Evolutionary conservation across 2,113 vertebrate genomes (phyloP).

Genomic region (Thalassoma bifasciatum): DNA sequence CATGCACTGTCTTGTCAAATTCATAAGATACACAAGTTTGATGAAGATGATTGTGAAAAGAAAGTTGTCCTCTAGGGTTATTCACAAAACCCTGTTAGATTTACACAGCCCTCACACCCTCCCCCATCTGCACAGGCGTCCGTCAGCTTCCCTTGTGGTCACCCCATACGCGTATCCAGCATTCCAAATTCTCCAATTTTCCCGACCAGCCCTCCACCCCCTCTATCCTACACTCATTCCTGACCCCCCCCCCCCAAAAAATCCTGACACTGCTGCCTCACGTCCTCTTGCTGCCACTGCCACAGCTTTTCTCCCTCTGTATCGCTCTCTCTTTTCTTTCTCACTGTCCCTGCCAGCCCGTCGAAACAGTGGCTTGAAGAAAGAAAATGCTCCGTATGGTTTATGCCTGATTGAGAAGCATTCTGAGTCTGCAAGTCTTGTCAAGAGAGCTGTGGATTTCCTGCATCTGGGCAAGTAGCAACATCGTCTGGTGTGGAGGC

Average conservation of each 20-base stretch:
- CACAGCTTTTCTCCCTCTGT: constrained; percentile 63
- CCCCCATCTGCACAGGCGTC: constrained; percentile 78
- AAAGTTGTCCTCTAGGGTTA: not conserved
- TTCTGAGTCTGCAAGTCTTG: constrained; percentile 41
- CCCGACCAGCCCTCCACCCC: constrained; percentile 30
- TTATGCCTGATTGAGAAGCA: constrained; percentile 46
- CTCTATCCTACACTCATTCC: constrained; percentile 49
- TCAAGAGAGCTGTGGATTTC: constrained; percentile 38
- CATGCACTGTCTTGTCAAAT: too few species aligned
- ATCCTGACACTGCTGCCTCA: constrained; percentile 63
- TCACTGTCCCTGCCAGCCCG: constrained; percentile 45
- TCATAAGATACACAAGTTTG: not conserved
- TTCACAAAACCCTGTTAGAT: constrained; percentile 37
- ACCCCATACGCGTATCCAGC: constrained; percentile 74
- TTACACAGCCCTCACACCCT: constrained; percentile 28
- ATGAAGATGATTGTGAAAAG: not conserved
- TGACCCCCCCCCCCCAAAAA: constrained; percentile 40
- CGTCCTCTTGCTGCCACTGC: constrained; percentile 50
- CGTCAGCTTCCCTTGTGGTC: constrained; percentile 85
- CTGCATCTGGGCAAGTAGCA: constrained; percentile 70
- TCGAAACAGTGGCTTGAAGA: constrained; percentile 33
- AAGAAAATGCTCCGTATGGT: constrained; percentile 34
- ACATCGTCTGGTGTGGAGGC: constrained; percentile 28
- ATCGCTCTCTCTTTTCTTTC: constrained; percentile 50
- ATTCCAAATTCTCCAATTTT: constrained; percentile 74